These are phyloP conservation scores for Amphimallon solstitiale DNA, from an alignment of 2,888 invertebrate species.

Conservation along the genomic window DNA sequence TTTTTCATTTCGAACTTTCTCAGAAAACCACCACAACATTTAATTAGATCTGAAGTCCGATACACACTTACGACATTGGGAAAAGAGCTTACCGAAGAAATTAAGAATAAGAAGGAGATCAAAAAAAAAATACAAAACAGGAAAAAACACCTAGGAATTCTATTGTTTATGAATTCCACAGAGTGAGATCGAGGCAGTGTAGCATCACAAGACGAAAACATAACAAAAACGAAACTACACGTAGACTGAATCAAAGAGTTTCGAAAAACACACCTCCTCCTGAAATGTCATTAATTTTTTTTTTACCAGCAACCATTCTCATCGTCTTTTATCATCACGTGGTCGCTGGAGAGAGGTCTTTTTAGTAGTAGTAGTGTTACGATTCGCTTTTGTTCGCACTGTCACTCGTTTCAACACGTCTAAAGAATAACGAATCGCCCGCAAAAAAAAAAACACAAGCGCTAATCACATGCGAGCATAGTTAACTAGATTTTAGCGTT, in stretches of 20 bases:
- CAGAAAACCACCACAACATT: constrained; percentile 24
- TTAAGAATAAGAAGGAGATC: background rate
- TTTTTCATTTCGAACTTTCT: background rate
- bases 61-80: background rate
- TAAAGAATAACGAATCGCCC: constrained; percentile 4
- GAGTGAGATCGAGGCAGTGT: constrained; percentile 8
- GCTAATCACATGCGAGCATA: constrained; percentile 33
- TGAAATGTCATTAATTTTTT: constrained; percentile 39
- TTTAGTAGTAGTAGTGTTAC: constrained; percentile 12
- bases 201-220: constrained; percentile 5
- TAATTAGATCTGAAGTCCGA: constrained; percentile 19
- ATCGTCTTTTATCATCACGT: background rate
- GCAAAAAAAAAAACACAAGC: constrained; percentile 30
- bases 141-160: constrained; percentile 18
- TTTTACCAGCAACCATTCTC: constrained; percentile 2
- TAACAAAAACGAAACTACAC: background rate
- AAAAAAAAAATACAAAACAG: background rate
- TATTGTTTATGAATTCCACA: constrained; percentile 36
- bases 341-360: background rate
- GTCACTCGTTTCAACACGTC: constrained; percentile 5
- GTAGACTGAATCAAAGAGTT: constrained; percentile 10
- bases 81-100: background rate
- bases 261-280: constrained; percentile 32
- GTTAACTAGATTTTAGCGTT: constrained; percentile 36
- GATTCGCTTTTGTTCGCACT: constrained; percentile 16